phyloP scores from a whole-genome alignment of 1,140 invertebrate genomes.

The Drosophila melanica region DNA sequence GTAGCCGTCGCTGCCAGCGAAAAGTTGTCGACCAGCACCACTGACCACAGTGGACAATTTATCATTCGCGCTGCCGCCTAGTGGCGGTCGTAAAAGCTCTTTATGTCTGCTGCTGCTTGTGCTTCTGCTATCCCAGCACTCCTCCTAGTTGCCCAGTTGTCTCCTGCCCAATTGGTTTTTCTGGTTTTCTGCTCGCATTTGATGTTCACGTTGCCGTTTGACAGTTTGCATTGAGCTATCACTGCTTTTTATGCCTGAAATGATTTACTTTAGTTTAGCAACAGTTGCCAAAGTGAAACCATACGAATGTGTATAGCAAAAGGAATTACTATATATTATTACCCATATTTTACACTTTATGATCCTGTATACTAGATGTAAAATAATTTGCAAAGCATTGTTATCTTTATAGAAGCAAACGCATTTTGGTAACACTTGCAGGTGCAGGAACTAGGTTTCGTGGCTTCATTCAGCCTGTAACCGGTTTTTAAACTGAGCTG shows the following conservation, averaged over 20 bases:
- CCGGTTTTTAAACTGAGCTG: too few relatives aligned
- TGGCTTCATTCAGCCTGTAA: not conserved
- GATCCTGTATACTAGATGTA: too few relatives aligned
- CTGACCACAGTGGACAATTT: slow-evolving; percentile 66
- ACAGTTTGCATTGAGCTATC: slow-evolving; percentile 40
- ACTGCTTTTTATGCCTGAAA: slow-evolving; percentile 21
- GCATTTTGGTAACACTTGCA: not conserved
- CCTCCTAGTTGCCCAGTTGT: not conserved
- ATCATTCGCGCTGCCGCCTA: slow-evolving; percentile 65
- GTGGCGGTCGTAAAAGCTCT: slow-evolving; percentile 73
- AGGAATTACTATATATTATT: too few relatives aligned
- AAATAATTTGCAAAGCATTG: too few relatives aligned
- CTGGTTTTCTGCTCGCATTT: slow-evolving; percentile 6
- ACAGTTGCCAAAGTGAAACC: not conserved
- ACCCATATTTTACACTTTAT: too few relatives aligned
- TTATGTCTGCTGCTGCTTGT: slow-evolving; percentile 73
- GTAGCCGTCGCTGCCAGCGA: slow-evolving; percentile 58
- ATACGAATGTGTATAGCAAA: too few relatives aligned
- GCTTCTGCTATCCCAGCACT: not conserved
- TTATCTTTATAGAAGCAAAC: not conserved
- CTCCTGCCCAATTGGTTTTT: slow-evolving; percentile 13
- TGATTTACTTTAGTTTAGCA: slow-evolving; percentile 16
- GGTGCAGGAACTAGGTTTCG: not conserved
- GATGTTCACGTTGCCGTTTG: not conserved
- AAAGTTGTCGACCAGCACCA: slow-evolving; percentile 67